Evolutionary conservation across 2,797 vertebrate genomes (phyloP), one percentile per base, ranked within the genome.

Genomic region (Chelon auratus): DNA sequence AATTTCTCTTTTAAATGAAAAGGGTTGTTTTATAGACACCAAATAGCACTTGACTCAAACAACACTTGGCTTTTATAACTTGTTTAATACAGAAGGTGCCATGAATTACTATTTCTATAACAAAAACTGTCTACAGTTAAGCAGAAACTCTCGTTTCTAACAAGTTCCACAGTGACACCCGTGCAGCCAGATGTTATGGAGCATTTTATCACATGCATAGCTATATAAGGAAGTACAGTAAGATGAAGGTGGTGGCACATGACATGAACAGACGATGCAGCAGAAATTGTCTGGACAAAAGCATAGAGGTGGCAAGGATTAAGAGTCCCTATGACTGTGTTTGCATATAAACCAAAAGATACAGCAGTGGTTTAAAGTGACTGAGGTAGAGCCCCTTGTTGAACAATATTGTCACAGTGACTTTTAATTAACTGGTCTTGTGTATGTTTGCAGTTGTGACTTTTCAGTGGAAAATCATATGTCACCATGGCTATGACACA

Each of bases 401-500:
- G 4, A 55, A n/a, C 45, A 1, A 10, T 50, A 20, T 33, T 56
- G 47, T 37, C 40, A 40, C 10, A 14, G 26, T 9, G 3, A 58
- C 18, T 22, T 43, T 42, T 62, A 1, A 59, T 63, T 43, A 59
- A 30, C 2, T 2, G 26, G 2, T 45, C 9, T n/a, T 8, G 12
- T 15, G 22, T 42, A 36, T 33, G 30, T 33, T 33, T 33, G 30
- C 7, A 5, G 30, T 26, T 37, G 20, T 47, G 37, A 54, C 24
- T 14, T 57, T 9, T 62, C 15, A 30, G n/a, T 58, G 9, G n/a
- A 58, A 52, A 60, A 60, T 66, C 40, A 3, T 14, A 43, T n/a
- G 60, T 84, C 50, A 36, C 68, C 77, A 62, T 61, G 74, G 62
- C 39, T 62, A 30, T 64, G 15, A 74, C n/a, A 39, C 62, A 48